Conservation (phyloP, 2,888 invertebrate genomes). For the Melikaiella ostensackeni region DNA sequence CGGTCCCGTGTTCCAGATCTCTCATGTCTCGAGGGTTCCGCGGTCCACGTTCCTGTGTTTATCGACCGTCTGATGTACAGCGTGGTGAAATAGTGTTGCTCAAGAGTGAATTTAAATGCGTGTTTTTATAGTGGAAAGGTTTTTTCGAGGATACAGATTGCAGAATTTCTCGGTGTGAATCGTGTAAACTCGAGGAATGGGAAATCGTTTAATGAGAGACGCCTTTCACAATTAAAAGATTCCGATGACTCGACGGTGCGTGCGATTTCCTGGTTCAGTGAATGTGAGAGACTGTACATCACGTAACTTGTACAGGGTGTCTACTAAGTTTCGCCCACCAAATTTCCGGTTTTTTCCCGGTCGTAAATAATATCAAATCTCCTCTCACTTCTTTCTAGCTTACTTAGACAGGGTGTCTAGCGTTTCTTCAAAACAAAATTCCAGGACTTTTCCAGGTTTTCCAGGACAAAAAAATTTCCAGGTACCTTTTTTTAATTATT, state of each 20-base stretch:
- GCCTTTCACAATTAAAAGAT: slow-evolving; percentile 29
- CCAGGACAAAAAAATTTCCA: too few species aligned
- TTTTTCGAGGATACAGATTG: not conserved
- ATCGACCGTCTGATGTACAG: slow-evolving; percentile 49
- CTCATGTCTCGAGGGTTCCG: slow-evolving; percentile 43
- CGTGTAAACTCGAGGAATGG: not conserved
- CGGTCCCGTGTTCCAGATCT: slow-evolving; percentile 41
- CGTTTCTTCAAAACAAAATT: too few species aligned
- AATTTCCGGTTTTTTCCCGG: too few species aligned
- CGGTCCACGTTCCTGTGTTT: slow-evolving; percentile 49
- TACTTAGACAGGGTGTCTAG: too few species aligned
- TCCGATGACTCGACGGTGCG: slow-evolving; percentile 10
- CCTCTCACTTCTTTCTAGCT: too few species aligned
- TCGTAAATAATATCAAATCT: too few species aligned
- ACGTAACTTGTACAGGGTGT: slow-evolving; percentile 19
- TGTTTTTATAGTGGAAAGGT: not conserved
- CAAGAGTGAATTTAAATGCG: not conserved
- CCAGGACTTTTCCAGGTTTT: too few species aligned
- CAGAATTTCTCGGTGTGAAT: not conserved
- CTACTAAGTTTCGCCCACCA: too few species aligned
- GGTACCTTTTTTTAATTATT: too few species aligned
- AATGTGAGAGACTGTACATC: slow-evolving; percentile 24
- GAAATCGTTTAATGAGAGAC: slow-evolving; percentile 5
- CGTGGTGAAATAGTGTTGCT: not conserved
- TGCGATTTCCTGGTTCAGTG: slow-evolving; percentile 6